Base-by-base conservation (phyloP, 2,888 invertebrate genomes). In the Andricus quercusramuli region DNA sequence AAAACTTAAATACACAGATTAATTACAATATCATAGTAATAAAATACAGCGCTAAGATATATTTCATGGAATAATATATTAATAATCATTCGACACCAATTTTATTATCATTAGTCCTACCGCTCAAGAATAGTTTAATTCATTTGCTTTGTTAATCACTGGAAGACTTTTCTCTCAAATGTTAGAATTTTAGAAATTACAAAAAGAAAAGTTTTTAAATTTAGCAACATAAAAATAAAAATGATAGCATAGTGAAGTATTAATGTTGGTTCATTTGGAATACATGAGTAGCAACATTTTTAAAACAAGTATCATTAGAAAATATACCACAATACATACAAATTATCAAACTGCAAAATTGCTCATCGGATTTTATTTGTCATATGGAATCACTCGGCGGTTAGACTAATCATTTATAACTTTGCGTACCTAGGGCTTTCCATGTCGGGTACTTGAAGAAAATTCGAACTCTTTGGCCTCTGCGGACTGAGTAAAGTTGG, bases 391-490 rank as follows among this genome's bases (percentile, higher is more conserved):
- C n/a, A 80, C 76, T 51, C 62, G 44, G 74, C 77, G 70, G 74
- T 77, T 41, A 62, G 47, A 67, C 64, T 70, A 65, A 67, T 78
- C 68, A 59, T 44, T 78, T 41, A 41, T 29, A 41, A 32, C 20
- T 79, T 78, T 68, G 51, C 92, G 86, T 91, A 94, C 94, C 94
- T 93, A 83, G 97, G 97, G 74, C 96, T 96, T 93, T 98, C 98
- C 86, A 97, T 96, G 90, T 98, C 97, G 37, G 98, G 97, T 86
- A 97, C 97, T 94, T 98, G 98, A 77, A 98, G 94, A 93, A 98
- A 98, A 93, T 98, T 98, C 89, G 97, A 97, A 90, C 97, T 97
- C 91, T 98, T 98, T 78, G 97, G 96, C 85, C 97, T 95, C 89
- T 97, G 97, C 0, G 98, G 98, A 80, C 97, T 97, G 59, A 97